Conservation (phyloP, 2,888 invertebrate species). For the Phengaris alcon region DNA sequence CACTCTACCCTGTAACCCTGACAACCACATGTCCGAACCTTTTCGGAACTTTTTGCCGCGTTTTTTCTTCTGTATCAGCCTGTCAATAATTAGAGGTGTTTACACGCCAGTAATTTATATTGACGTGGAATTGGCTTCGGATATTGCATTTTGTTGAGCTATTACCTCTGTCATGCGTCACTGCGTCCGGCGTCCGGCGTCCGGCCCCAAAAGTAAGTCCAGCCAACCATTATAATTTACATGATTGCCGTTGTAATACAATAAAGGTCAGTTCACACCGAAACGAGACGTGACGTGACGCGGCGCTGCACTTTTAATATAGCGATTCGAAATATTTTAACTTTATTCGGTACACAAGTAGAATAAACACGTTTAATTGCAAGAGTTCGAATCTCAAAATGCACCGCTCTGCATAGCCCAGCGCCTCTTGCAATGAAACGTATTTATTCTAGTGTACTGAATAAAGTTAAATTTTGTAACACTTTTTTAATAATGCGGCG, state of each 20-base stretch:
- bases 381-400: too few relatives aligned
- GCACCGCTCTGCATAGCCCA: too few relatives aligned
- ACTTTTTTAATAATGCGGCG: too few relatives aligned
- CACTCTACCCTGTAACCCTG: conserved; percentile 8
- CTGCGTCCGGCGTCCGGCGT: conserved; percentile 32
- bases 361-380: too few relatives aligned
- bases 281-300: too few relatives aligned
- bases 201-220: conserved; percentile 19
- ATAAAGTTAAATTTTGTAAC: too few relatives aligned
- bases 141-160: conserved; percentile 39
- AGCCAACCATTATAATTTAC: conserved; percentile 1
- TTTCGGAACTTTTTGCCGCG: conserved; percentile 26
- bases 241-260: conserved; percentile 3
- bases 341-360: too few relatives aligned
- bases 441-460: too few relatives aligned
- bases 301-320: too few relatives aligned
- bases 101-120: conserved; percentile 46
- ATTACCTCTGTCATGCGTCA: conserved; percentile 39
- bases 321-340: too few relatives aligned
- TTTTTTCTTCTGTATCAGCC: conserved; percentile 20
- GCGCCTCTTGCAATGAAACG: too few relatives aligned
- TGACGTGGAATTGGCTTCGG: conserved; percentile 43
- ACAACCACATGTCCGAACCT: conserved; percentile 7
- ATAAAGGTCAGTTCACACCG: too few relatives aligned
- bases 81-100: conserved; percentile 38